Base-by-base conservation (phyloP, 2,888 invertebrate genomes). In the Microctonus aethiopoides region DNA sequence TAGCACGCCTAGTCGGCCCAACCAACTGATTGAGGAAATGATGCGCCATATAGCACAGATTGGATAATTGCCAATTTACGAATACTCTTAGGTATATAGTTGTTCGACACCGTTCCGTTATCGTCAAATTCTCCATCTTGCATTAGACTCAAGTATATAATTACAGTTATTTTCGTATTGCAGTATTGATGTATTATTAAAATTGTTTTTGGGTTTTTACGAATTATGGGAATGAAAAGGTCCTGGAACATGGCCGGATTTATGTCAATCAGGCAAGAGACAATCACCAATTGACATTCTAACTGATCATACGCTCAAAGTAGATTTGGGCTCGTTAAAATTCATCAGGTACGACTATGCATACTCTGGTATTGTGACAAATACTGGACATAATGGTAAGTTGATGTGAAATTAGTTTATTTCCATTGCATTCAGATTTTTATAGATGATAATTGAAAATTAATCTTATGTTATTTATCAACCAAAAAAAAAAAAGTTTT, bases 261-360 rank as follows among this genome's bases (percentile, higher is more conserved):
- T 88, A n/a, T 93, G 94, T 78, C 85, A 83, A 24, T 84, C 79
- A 0, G 95, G 95, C 0, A 82, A 81, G 41, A 85, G 87, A 46
- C 95, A 95, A 84, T 95, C 95, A 0, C 95, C 95, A 0, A 93
- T 95, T 76, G 90, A 94, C 86, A 90, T 95, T 63, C 87, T 89
- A 75, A 87, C 88, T 7, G 87, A 89, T 7, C 86, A 89, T 1
- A 88, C 91, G 0, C 77, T 90, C 10, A 85, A 89, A 56, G 90
- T 84, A 74, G 81, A 78, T 77, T 87, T 87, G 78, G 86, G 79
- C 75, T 87, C 80, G 0, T 86, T 93, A n/a, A 86, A 87, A 70
- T 89, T 93, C 71, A 85, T 83, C 0, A 89, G 90, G 67, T 92
- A 91, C 78, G 88, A 90, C 29, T 83, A 82, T 11, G 87, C 88